Percentiles rank a stretch among this genome's conserved stretches.
Conservation (phyloP, 2,888 invertebrate genomes). For the Cheilosia vulpina region DNA sequence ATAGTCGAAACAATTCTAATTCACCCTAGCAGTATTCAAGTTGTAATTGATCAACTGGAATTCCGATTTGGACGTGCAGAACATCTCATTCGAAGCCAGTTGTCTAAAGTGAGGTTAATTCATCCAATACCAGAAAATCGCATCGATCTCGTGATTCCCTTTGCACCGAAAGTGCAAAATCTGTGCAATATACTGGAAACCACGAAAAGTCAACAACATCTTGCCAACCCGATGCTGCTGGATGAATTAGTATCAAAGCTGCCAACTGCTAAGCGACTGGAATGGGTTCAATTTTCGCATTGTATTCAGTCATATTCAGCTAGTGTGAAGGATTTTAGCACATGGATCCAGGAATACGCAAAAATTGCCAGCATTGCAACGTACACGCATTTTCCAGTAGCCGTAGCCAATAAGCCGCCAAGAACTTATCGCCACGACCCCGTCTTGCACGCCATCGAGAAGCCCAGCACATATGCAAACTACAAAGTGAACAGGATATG, state of each 20-base stretch:
- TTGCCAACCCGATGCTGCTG: conserved; percentile 38
- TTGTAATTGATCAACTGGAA: conserved; percentile 37
- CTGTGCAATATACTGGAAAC: conserved; percentile 13
- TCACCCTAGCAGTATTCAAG: conserved; percentile 57
- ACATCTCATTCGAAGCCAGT: too few species aligned
- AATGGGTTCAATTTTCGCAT: conserved; percentile 32
- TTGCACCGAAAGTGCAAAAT: too few species aligned
- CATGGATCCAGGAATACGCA: not conserved
- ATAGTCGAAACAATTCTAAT: conserved; percentile 60
- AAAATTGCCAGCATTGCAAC: not conserved
- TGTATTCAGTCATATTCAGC: conserved; percentile 21
- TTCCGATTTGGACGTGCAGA: conserved; percentile 61
- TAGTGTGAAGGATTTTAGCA: not conserved
- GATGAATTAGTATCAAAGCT: conserved; percentile 52
- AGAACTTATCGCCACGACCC: not conserved
- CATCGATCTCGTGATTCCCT: too few species aligned
- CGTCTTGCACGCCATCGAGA: not conserved
- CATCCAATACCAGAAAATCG: too few species aligned
- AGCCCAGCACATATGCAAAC: not conserved
- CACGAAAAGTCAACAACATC: conserved; percentile 22
- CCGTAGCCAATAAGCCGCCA: not conserved
- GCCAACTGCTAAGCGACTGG: conserved; percentile 59
- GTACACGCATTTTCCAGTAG: not conserved
- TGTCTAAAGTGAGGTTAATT: too few species aligned
- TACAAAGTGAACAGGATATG: not conserved